Percentiles rank a stretch among this genome's conserved stretches.
These are phyloP conservation scores for Sycophila texana DNA, from an alignment of 2,888 invertebrate genomes.

Conservation along the genomic window DNA sequence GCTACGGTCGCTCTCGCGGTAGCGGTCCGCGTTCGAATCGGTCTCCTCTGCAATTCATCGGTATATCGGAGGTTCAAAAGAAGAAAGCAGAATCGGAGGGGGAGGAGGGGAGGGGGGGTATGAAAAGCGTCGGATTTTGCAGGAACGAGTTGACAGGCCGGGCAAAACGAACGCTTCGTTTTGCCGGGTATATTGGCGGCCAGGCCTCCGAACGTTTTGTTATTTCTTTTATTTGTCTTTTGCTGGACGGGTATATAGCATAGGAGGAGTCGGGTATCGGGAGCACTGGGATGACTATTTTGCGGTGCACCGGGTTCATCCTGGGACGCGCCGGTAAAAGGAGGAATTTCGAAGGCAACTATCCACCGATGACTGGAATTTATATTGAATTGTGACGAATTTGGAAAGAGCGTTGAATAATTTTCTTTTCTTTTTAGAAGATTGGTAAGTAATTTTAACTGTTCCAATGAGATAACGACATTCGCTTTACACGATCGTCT, in stretches of 20 bases:
- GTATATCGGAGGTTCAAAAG: not conserved
- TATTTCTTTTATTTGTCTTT: constrained; percentile 10
- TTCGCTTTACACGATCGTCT: too few relatives aligned
- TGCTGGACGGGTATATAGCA: not conserved
- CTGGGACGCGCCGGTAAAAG: not conserved
- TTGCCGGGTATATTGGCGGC: constrained; percentile 2
- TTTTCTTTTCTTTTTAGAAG: too few relatives aligned
- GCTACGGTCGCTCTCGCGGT: constrained; percentile 88
- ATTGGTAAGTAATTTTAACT: too few relatives aligned
- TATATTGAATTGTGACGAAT: not conserved
- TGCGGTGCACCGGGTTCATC: not conserved
- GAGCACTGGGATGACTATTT: constrained; percentile 19
- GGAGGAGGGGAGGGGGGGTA: not conserved
- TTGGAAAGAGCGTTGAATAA: too few relatives aligned
- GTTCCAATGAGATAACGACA: too few relatives aligned
- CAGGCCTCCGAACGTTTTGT: not conserved
- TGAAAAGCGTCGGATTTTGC: constrained; percentile 1
- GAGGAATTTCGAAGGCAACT: not conserved
- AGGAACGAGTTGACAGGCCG: not conserved
- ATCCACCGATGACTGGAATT: constrained; percentile 2
- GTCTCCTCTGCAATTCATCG: constrained; percentile 72
- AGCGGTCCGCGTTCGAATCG: constrained; percentile 74
- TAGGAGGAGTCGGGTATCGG: not conserved
- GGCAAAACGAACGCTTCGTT: not conserved
- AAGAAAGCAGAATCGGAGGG: not conserved